These are phyloP conservation scores for Syrista parreyssii DNA, from an alignment of 2,888 invertebrate species.

Conservation along the genomic window DNA sequence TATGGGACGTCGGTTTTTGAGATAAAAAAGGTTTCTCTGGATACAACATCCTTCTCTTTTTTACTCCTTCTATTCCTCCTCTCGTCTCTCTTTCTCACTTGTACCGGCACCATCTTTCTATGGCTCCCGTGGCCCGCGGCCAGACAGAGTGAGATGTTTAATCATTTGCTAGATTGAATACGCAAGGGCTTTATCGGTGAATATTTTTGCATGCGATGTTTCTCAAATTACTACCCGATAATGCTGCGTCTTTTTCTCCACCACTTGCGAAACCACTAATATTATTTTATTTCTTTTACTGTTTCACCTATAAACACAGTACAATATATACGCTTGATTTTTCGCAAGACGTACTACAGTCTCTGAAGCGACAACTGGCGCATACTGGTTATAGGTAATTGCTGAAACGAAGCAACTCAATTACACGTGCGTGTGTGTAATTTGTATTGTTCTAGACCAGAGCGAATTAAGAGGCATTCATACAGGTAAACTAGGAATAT, in stretches of 20 bases:
- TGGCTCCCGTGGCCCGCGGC: slow-evolving; percentile 12
- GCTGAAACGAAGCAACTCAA: no score
- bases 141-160: slow-evolving; percentile 48
- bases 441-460: no score
- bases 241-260: background rate
- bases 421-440: no score
- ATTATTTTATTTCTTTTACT: no score
- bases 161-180: slow-evolving; percentile 58
- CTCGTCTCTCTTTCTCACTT: background rate
- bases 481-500: background rate
- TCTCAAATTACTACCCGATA: slow-evolving; percentile 21
- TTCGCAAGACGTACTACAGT: no score
- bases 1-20: slow-evolving; percentile 43
- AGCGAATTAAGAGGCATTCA: background rate
- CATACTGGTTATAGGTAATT: no score
- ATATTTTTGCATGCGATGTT: slow-evolving; percentile 50
- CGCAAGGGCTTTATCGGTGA: slow-evolving; percentile 42
- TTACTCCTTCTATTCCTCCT: background rate
- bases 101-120: background rate
- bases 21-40: slow-evolving; percentile 36
- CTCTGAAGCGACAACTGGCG: no score
- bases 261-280: background rate
- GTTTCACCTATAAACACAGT: no score
- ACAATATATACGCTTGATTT: no score
- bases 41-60: background rate